Evolutionary conservation across 2,113 vertebrate genomes (phyloP).

Genomic region (Candoia aspera): DNA sequence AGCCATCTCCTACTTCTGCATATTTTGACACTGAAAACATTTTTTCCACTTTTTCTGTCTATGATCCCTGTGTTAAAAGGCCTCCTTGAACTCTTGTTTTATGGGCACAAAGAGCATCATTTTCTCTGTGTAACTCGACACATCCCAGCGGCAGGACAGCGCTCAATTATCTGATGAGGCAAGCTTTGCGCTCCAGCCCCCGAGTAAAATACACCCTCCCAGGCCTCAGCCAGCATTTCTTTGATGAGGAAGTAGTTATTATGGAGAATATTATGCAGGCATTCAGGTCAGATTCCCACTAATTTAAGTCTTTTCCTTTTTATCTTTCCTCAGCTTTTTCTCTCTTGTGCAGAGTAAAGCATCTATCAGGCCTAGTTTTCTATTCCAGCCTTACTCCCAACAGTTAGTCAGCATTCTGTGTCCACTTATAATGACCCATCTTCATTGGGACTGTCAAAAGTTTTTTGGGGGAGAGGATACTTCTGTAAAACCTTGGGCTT

Average conservation of each 20-base stretch:
- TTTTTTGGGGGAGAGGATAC: not conserved
- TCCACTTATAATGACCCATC: not conserved
- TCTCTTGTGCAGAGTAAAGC: slow-evolving; percentile 3
- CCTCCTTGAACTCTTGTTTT: slow-evolving; percentile 67
- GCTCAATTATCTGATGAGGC: slow-evolving; percentile 69
- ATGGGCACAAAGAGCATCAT: slow-evolving; percentile 65
- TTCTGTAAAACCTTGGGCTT: not conserved
- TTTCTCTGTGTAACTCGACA: slow-evolving; percentile 70
- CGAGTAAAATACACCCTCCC: slow-evolving; percentile 59
- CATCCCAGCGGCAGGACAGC: slow-evolving; percentile 58
- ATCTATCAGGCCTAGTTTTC: not conserved
- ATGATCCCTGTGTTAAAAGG: slow-evolving; percentile 64
- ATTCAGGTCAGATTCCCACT: slow-evolving; percentile 53
- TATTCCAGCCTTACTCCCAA: not conserved
- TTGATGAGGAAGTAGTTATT: slow-evolving; percentile 72
- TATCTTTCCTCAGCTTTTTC: slow-evolving; percentile 49
- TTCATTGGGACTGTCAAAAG: not conserved
- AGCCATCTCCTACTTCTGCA: slow-evolving; percentile 27
- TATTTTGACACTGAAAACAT: slow-evolving; percentile 49
- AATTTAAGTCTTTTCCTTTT: slow-evolving; percentile 48
- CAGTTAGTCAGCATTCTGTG: not conserved
- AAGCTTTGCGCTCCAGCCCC: slow-evolving; percentile 61
- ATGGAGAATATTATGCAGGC: slow-evolving; percentile 55
- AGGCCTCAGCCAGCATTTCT: slow-evolving; percentile 56
- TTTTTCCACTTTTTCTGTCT: not conserved